Base-by-base conservation (phyloP, 2,113 vertebrate genomes). In the Hirundichthys speculiger region DNA sequence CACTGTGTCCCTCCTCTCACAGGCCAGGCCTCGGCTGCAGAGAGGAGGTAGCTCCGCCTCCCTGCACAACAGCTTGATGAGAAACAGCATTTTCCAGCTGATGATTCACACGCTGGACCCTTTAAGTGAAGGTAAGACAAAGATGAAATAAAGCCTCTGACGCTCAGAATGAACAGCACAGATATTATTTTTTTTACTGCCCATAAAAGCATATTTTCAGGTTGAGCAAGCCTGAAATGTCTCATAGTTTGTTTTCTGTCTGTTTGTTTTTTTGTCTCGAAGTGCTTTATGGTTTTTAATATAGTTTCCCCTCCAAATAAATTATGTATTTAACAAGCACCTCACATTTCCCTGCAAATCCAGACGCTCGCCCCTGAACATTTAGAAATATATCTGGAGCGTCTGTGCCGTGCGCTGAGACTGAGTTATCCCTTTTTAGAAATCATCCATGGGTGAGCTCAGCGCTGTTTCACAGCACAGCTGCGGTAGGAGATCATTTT, bases 61-160 rank as follows among this genome's bases (percentile, higher is more conserved):
- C 43, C 93, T 99, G 60, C 97, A 99, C 91, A 99, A 99, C 91
- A 98, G 95, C 52, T 88, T 98, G 73, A 99, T 98, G 97, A 96
- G 97, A 83, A 99, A 98, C 75, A 99, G 97, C 89, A 99, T 99
- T 87, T 99, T 99, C 82, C 97, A 99, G 83, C 94, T 99, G 69
- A 99, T 99, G 97, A 99, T 99, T 86, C 95, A 99, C 83, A 99
- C 97, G 0, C 89, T 99, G 55, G 97, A 99, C 79, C 97, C 96
- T 5, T 94, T 99, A 60, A 93, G 90, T 70, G 91, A 93, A 93
- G 91, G 91, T 93, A 89, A 78, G 71, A 22, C n/a, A 40, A 64
- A 19, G 14, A 40, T 24, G 12, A 16, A 67, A 58, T 50, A 1
- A 66, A 5, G 49, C 50, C 14, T 53, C 15, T 9, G 30, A 10